Base-by-base conservation (phyloP, 2,113 vertebrate species). In the Colius striatus region DNA sequence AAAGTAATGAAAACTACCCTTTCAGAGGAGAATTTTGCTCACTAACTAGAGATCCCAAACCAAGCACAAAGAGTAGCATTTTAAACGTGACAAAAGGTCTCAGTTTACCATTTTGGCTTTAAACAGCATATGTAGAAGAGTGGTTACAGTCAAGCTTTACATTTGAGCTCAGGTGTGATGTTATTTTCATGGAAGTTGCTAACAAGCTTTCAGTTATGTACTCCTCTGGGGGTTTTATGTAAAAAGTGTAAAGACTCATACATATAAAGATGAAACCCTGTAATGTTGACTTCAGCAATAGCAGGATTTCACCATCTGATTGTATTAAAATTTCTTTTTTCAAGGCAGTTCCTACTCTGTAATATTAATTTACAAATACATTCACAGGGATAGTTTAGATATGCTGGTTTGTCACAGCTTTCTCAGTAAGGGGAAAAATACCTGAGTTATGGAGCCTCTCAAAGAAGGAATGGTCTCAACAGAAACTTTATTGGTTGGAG, bases 381-480 rank as follows among this genome's bases (percentile, higher is more conserved):
- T 80, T 66, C 68, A 63, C 1, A 4, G 12, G 11, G 18, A 47
- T 17, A 83, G 41, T 61, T 34, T 62, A 67, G 83, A 70, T 47
- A 43, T 2, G 43, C 22, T 83, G 54, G 5, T 70, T 66, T 86
- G 62, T 41, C 70, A 34, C 60, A 88, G 63, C 32, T 27, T 67
- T 34, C 55, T 65, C 43, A 63, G 20, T 14, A 84, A 38, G 54
- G 14, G 6, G 16, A 9, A n/a, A 62, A 85, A 87, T 98, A 99
- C 99, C 98, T 99, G 99, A 97, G 99, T 99, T 96, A 99, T 99
- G 29, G 99, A 99, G 80, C 99, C 99, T 80, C 98, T 97, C 87
- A 99, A 97, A 75, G 98, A 98, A 17, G 98, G 89, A 72, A 98
- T 97, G 70, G 97, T 97, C 65, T 99, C 99, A 60, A 98, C 96